Base-by-base conservation (phyloP, 2,888 invertebrate species). In the Melangyna quadrimaculata region DNA sequence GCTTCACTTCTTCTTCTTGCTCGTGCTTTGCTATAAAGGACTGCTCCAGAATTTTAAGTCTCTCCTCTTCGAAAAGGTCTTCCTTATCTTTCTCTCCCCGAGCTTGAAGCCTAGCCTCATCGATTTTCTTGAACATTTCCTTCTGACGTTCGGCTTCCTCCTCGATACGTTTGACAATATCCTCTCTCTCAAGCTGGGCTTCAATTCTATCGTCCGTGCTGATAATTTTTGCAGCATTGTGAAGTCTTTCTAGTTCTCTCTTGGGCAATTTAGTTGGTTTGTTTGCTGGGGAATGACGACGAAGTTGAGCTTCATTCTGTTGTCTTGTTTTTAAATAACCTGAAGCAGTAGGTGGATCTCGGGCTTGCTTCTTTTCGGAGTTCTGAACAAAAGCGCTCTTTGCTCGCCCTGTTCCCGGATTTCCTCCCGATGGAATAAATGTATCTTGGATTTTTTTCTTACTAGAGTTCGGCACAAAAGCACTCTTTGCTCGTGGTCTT, bases 1-100 rank as follows among this genome's bases (percentile, higher is more conserved):
- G 94, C 91, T 95, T 96, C 88, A 94, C 95, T 93, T 94, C 95
- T 90, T 93, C 96, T 89, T 92, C 92, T 82, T 92, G 91, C 80
- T 92, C 92, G 19, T 92, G 92, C 63, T 90, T 90, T 5, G 91
- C 91, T 2, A 92, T 87, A 37, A 91, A 89, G 1, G 93, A 91
- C 74, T 94, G 93, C 87, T 94, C 94, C 0, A 94, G 93, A 0
- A 94, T 93, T 22, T 94, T 93, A 0, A 93, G 88, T 81, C 93
- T 93, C 79, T 94, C 94, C 0, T 90, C 92, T 0, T 90, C 90
- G 7, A 93, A 92, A 0, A 91, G 87, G 88, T 93, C 93, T 0
- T 89, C 90, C 78, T 89, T 89, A 3, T 93, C 91, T 14, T 89
- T 87, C 92, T 90, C 84, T 1, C 53, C 74, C 14, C 78, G 88